Evolutionary conservation across 2,113 vertebrate genomes (phyloP).

Genomic region (Labeo catla): DNA sequence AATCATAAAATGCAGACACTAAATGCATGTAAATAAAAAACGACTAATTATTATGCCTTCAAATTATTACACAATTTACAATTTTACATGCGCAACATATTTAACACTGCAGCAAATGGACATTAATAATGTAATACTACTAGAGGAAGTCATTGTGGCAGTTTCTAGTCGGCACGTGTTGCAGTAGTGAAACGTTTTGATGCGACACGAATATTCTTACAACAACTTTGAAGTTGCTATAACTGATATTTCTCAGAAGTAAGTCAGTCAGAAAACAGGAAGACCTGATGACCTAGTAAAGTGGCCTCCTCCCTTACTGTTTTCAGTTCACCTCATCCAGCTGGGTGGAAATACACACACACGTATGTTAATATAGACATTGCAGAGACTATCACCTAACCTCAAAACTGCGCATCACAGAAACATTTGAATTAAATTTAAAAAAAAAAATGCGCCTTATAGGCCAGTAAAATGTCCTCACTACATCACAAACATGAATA

Average conservation of each 20-base stretch:
- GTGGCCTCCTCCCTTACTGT: conserved; percentile 65
- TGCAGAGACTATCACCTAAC: not conserved
- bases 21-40: not conserved
- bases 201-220: conserved; percentile 42
- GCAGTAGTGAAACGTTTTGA: not conserved
- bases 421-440: too few relatives aligned
- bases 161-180: not conserved
- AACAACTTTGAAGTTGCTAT: conserved; percentile 50
- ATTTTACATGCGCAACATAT: not conserved
- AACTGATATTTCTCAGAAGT: conserved; percentile 66
- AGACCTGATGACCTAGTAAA: conserved; percentile 62
- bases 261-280: conserved; percentile 73
- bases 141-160: not conserved
- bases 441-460: too few relatives aligned
- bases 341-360: conserved; percentile 52
- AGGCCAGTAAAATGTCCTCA: too few relatives aligned
- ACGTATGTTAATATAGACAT: not conserved
- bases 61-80: not conserved
- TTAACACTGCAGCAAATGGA: not conserved
- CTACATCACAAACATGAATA: not conserved
- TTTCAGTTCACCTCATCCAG: conserved; percentile 60
- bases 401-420: not conserved
- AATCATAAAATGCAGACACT: not conserved
- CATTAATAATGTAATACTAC: not conserved
- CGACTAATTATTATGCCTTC: not conserved